Evolutionary conservation across 2,113 vertebrate genomes (phyloP), one percentile per base, ranked within the genome.

Genomic region (Zeus faber): DNA sequence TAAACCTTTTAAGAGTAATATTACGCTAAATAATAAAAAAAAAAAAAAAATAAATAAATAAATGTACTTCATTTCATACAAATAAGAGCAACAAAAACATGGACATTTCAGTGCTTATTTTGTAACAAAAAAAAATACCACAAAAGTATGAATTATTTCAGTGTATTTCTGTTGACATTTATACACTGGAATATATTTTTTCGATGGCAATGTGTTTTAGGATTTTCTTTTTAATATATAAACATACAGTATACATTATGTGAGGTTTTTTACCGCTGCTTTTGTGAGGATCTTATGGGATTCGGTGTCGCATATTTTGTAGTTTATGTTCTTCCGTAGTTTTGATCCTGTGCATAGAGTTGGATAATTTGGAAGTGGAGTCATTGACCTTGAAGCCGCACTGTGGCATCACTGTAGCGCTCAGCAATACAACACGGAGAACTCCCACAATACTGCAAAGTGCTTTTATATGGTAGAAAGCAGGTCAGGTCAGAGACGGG

Each of bases 221-320:
- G 56, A 74, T 51, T 21, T 74, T 62, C 74, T 87, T 82, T 85
- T 79, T 79, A 80, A 76, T 61, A 14, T 37, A 37, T n/a, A 37
- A 14, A 37, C 13, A 29, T 29, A 29, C 27, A 3, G 7, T 37
- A 68, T 77, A 75, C 76, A 84, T 81, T 69, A 75, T 50, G 72
- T 87, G 74, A 58, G 67, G 47, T 68, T 55, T n/a, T 85, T 76
- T 70, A 80, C 74, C 79, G 84, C 81, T 84, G 75, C 83, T 87
- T 88, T 74, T 74, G 77, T 86, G 76, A 73, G 70, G 69, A 68
- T 82, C 66, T 79, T 85, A 18, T 79, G 79, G 72, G 65, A 78
- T 88, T 85, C 37, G 84, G 72, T 85, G 78, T 82, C 74, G 69
- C 65, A 58, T 82, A 77, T 74, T 78, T n/a, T 61, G 69, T 84